Conservation (phyloP, 2,113 vertebrate genomes). For the Chascanopsetta lugubris region DNA sequence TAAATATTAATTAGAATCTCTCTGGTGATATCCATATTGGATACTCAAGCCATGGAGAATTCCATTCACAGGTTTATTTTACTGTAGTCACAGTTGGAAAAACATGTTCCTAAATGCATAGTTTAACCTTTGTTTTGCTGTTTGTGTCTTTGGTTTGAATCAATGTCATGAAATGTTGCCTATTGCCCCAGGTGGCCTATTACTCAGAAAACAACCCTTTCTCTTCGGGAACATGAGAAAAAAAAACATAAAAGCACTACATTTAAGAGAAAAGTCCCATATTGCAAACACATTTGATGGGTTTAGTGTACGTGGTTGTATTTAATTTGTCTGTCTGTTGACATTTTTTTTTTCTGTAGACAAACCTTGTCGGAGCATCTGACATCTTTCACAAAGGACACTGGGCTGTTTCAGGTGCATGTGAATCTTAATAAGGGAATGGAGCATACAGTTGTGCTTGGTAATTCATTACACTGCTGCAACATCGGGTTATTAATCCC, state of each 20-base stretch:
- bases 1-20: conserved; percentile 1
- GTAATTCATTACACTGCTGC: not conserved
- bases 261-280: not conserved
- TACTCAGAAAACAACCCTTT: not conserved
- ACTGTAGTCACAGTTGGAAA: not conserved
- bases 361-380: conserved; percentile 8
- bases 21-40: conserved; percentile 29
- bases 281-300: not conserved
- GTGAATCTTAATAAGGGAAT: conserved; percentile 7
- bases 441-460: not conserved
- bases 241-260: no score
- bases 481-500: no score
- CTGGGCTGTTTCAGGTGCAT: conserved; percentile 13
- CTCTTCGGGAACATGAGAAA: not conserved
- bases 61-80: not conserved
- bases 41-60: conserved; percentile 13
- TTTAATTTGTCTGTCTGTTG: not conserved
- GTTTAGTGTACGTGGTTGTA: no score
- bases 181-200: not conserved
- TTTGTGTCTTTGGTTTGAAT: not conserved
- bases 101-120: no score
- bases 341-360: not conserved
- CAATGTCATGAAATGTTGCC: not conserved
- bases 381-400: not conserved
- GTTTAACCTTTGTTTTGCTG: not conserved